Evolutionary conservation across 2,888 invertebrate genomes (phyloP), one percentile per base, ranked within the genome.

Genomic region (Cataglyphis albicans): DNA sequence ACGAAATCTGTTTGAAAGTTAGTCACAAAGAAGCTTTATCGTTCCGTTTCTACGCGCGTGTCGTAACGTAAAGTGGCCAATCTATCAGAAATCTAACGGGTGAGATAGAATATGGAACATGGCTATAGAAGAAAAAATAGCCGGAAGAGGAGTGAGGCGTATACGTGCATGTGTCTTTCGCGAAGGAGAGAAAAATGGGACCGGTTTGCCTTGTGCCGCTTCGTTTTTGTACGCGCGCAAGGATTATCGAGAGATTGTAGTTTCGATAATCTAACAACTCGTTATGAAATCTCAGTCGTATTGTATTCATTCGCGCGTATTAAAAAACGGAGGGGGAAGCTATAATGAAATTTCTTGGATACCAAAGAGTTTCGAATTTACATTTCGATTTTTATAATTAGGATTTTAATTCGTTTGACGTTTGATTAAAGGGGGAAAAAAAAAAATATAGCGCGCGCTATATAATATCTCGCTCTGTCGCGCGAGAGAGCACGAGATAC

Each of bases 181-280:
- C 25, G 74, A 80, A 89, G 82, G 83, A 87, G 84, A 90, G 88
- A 83, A 89, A 90, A 90, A 86, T 86, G 84, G 86, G 85, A 88
- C 88, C 84, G 84, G 88, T 61, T 90, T 89, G 83, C 84, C 88
- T 90, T 90, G 89, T 90, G 85, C 89, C 65, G 88, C 89, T 89
- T 90, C 74, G 74, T 83, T 84, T 67, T 73, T 72, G 78, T 86
- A 84, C 80, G 85, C 84, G 38, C 76, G 83, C 72, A 88, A 85
- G 15, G 25, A n/a, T 25, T 29, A 48, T 29, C 9, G 73, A 82
- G 82, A 88, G 88, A 88, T 87, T 84, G 81, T 72, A 81, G 61
- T 81, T 75, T 84, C 81, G 75, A 86, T 48, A 48, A 48, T n/a
- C 2, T 38, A 9, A 9, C 82, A 80, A 52, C 63, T 68, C 63